Evolutionary conservation across 2,888 invertebrate genomes (phyloP), one percentile per base, ranked within the genome.

Genomic region (Aporophyla lueneburgensis): DNA sequence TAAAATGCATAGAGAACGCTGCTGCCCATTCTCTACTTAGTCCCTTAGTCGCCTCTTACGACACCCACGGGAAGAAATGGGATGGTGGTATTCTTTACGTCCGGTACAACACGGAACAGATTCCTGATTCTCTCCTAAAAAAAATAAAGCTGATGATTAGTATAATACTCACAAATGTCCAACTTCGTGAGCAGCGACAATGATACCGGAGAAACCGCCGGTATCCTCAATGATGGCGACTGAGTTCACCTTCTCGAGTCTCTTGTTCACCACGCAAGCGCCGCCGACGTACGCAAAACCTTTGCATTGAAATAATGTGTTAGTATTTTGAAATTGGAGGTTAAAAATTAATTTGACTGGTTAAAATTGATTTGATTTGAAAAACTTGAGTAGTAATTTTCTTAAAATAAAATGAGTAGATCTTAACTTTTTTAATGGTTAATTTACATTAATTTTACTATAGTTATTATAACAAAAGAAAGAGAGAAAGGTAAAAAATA

Each of bases 171-270:
- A 99, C 99, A 99, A 97, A 97, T 99, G 99, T 89, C 99, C 99
- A 88, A 99, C 99, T 98, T 99, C 99, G 94, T 99, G 99, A 86
- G 99, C 99, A 78, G 99, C 99, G 3, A 99, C 99, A 92, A 99
- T 99, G 92, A 99, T 99, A 83, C 99, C 99, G 89, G 99, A 99
- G 97, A 99, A 99, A 87, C 99, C 99, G 87, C 99, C 99, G 56
- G 99, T 99, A 93, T 99, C 99, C 95, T 99, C 99, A 92, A 99
- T 99, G 91, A 99, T 99, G 90, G 99, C 99, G 78, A 99, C 99
- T 76, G 99, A 99, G 97, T 99, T 99, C 88, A 99, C 99, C 96
- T 99, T 99, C 97, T 99, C 99, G 88, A 99, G 97, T 87, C 99
- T 97, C 94, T 99, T 99, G 97, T 99, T 99, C 84, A 99, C 99